These are phyloP conservation scores for Grallaria varia DNA, from an alignment of 2,113 vertebrate genomes.

Conservation along the genomic window DNA sequence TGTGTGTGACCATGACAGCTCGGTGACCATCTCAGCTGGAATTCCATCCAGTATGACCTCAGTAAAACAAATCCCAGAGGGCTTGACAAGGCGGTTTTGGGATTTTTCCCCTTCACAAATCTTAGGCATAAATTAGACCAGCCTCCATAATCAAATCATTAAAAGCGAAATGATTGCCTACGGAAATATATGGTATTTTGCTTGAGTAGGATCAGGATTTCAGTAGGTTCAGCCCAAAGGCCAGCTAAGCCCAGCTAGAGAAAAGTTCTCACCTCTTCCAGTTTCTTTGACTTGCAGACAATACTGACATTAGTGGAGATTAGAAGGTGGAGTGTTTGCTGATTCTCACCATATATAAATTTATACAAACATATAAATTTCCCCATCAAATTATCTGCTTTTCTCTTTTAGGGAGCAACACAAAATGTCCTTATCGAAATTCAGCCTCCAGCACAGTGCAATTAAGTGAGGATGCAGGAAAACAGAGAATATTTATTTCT, in stretches of 20 bases:
- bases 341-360: background rate
- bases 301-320: background rate
- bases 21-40: background rate
- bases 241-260: background rate
- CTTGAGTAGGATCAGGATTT: background rate
- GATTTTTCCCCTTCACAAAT: background rate
- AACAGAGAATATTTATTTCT: background rate
- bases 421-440: background rate
- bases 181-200: background rate
- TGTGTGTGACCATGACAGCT: accelerated
- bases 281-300: background rate
- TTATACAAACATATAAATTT: accelerated
- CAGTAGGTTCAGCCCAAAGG: background rate
- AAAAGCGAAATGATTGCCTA: background rate
- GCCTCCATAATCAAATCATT: background rate
- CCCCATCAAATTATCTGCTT: background rate
- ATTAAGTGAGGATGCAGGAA: background rate
- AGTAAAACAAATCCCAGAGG: background rate
- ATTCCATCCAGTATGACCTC: background rate
- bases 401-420: background rate
- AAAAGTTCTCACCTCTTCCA: background rate
- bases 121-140: background rate
- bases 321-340: background rate
- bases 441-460: background rate
- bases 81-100: accelerated